These are phyloP conservation scores for Notolabrus celidotus DNA, from an alignment of 2,797 vertebrate genomes.

Conservation along the genomic window DNA sequence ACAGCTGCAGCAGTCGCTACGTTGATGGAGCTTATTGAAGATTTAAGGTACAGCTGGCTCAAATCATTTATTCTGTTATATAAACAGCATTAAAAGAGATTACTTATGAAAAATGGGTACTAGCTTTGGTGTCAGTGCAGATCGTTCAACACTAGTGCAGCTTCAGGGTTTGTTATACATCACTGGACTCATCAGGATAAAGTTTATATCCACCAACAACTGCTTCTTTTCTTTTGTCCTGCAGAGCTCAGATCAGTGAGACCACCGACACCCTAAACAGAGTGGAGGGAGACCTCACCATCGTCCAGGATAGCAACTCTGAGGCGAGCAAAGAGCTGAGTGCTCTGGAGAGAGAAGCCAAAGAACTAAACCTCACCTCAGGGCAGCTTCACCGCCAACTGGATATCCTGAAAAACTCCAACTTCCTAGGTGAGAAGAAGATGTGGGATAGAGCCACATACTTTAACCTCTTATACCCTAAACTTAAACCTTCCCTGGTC, in stretches of 20 bases:
- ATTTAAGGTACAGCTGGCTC: slow-evolving; percentile 80
- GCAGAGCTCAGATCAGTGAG: slow-evolving; percentile 90
- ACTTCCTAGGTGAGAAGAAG: slow-evolving; percentile 90
- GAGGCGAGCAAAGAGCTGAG: slow-evolving; percentile 91
- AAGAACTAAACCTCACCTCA: slow-evolving; percentile 91
- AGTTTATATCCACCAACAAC: background rate
- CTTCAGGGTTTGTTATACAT: background rate
- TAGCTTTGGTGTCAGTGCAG: background rate
- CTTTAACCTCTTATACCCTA: background rate
- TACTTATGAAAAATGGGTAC: background rate
- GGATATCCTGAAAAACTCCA: slow-evolving; percentile 94
- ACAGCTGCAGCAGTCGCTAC: slow-evolving; percentile 85
- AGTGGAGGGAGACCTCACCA: slow-evolving; percentile 91
- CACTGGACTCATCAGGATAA: background rate
- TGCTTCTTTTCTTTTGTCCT: slow-evolving; percentile 2
- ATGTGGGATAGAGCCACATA: too few relatives aligned
- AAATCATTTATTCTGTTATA: background rate
- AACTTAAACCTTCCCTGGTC: background rate
- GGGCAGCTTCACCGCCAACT: slow-evolving; percentile 88
- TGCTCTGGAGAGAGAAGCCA: slow-evolving; percentile 89
- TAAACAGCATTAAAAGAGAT: background rate
- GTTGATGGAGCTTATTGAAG: slow-evolving; percentile 90
- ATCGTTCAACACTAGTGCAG: background rate
- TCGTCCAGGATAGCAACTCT: slow-evolving; percentile 92
- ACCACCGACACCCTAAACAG: slow-evolving; percentile 91